phyloP scores from a whole-genome alignment of 2,797 vertebrate genomes.

The Bufotes viridis region DNA sequence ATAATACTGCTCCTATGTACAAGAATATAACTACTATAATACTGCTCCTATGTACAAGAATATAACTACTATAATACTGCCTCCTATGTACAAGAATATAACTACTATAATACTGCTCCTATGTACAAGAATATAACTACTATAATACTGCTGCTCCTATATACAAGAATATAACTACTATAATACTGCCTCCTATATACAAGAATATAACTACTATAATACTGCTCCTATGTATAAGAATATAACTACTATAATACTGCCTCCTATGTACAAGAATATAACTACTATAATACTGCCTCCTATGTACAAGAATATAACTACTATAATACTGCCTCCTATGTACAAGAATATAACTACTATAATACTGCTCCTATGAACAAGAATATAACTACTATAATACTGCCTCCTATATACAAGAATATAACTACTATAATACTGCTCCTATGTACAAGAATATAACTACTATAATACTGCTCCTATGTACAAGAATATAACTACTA shows the following conservation, averaged over 20 bases:
- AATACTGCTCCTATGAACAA: neutral
- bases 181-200: neutral
- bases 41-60: too few relatives aligned
- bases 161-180: too few relatives aligned
- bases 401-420: neutral
- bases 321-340: neutral
- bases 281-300: neutral
- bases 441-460: neutral
- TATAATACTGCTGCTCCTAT: too few relatives aligned
- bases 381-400: too few relatives aligned
- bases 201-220: constrained; percentile 5
- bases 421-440: neutral
- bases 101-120: too few relatives aligned
- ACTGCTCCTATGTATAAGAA: neutral
- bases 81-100: too few relatives aligned
- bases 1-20: too few relatives aligned
- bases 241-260: too few relatives aligned
- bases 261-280: too few relatives aligned
- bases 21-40: too few relatives aligned
- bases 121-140: too few relatives aligned
- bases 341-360: constrained; percentile 5
- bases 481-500: constrained; percentile 3
- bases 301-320: constrained; percentile 1
- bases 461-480: constrained; percentile 5
- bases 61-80: too few relatives aligned